A percentile compares a stretch with the other conserved stretches of the same genome.
Evolutionary conservation across 2,888 invertebrate species (phyloP).

Genomic region (Neocrepidodera transversa): DNA sequence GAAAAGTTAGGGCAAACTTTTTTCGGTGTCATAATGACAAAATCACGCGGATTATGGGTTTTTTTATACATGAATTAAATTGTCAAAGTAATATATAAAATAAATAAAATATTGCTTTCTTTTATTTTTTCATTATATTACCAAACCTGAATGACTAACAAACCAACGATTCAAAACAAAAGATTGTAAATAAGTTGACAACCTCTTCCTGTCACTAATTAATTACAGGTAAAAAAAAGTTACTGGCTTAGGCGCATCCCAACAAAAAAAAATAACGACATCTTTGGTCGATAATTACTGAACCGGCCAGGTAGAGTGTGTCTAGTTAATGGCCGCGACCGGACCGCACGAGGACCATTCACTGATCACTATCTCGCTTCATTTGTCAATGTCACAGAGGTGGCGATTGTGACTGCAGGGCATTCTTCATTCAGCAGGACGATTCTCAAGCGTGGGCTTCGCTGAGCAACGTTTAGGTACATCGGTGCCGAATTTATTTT

Average conservation of each 20-base stretch:
- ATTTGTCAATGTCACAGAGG: slow-evolving; percentile 78
- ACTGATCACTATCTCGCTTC: slow-evolving; percentile 77
- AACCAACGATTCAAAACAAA: too few species aligned
- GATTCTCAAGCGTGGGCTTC: slow-evolving; percentile 44
- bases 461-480: neutral
- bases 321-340: slow-evolving; percentile 51
- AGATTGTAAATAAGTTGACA: neutral
- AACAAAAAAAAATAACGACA: neutral
- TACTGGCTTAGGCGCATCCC: slow-evolving; percentile 5
- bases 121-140: too few species aligned
- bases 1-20: too few species aligned
- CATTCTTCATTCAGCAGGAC: slow-evolving; percentile 57
- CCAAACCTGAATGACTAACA: too few species aligned
- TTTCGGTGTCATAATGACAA: too few species aligned
- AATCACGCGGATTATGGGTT: too few species aligned
- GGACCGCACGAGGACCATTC: slow-evolving; percentile 61
- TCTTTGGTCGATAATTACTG: slow-evolving; percentile 18
- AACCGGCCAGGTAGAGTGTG: slow-evolving; percentile 18
- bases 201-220: slow-evolving; percentile 22
- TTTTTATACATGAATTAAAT: too few species aligned
- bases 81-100: too few species aligned
- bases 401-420: slow-evolving; percentile 59
- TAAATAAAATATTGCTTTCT: too few species aligned
- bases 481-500: slow-evolving; percentile 6
- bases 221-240: slow-evolving; percentile 11